These are phyloP conservation scores for Hemaris fuciformis DNA, from an alignment of 2,888 invertebrate genomes.

Conservation along the genomic window DNA sequence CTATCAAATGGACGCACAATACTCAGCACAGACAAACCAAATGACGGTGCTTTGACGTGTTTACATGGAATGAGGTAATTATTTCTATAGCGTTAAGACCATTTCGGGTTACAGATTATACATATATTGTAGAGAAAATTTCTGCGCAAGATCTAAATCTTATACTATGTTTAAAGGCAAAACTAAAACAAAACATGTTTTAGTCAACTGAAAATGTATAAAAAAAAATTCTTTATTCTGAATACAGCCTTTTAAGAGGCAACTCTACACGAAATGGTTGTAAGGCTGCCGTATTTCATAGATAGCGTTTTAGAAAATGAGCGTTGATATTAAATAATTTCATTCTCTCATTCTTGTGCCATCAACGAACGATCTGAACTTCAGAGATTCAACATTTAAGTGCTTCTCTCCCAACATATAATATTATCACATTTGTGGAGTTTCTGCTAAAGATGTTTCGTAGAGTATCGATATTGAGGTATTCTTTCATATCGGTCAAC, in stretches of 20 bases:
- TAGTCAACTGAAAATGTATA: neutral
- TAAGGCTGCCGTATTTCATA: neutral
- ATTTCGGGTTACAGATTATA: neutral
- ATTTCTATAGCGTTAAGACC: neutral
- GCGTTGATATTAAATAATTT: neutral
- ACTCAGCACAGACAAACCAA: constrained; percentile 84
- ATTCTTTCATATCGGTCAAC: neutral
- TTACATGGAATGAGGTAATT: constrained; percentile 86
- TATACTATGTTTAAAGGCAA: too few relatives aligned
- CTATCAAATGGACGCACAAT: constrained; percentile 88
- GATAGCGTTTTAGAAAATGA: neutral
- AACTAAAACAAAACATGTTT: too few relatives aligned
- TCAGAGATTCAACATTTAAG: neutral
- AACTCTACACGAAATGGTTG: neutral
- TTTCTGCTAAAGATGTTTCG: neutral
- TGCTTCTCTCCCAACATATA: neutral
- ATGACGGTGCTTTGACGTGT: constrained; percentile 86
- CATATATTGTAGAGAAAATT: neutral
- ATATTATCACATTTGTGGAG: neutral
- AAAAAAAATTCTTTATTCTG: neutral
- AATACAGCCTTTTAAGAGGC: neutral
- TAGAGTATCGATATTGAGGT: neutral
- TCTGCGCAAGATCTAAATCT: neutral
- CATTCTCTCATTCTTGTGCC: neutral
- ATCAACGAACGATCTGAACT: neutral